Conservation (phyloP, 1,140 invertebrate genomes). For the Drosophila sturtevanti region DNA sequence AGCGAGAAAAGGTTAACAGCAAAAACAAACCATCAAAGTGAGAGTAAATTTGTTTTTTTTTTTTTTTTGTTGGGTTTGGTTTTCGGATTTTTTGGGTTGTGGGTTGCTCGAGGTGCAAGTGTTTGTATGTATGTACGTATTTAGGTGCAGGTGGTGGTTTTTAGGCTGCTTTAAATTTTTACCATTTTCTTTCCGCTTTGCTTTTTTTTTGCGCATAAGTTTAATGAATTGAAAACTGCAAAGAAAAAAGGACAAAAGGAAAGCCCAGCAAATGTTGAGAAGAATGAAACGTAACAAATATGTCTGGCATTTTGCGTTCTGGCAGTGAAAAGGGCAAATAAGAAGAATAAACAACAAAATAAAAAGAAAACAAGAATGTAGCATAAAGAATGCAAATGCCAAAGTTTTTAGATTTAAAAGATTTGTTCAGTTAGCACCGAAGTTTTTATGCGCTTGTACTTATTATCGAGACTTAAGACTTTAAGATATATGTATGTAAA, state of each 20-base stretch:
- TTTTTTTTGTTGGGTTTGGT: neutral
- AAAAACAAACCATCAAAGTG: slow-evolving; percentile 40
- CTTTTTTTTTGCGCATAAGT: slow-evolving; percentile 1
- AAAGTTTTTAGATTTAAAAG: neutral
- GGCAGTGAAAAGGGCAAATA: too few species aligned
- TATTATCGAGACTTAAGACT: too few species aligned
- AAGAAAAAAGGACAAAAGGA: neutral
- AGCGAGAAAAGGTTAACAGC: slow-evolving; percentile 41
- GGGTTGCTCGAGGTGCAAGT: neutral
- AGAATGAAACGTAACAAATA: slow-evolving; percentile 1
- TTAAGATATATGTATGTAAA: too few species aligned
- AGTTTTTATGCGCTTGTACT: neutral
- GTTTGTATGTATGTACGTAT: too few species aligned
- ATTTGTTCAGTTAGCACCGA: neutral
- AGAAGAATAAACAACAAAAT: neutral
- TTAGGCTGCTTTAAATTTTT: slow-evolving; percentile 37
- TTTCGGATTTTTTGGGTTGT: neutral
- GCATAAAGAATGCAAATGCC: slow-evolving; percentile 1
- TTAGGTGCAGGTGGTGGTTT: too few species aligned
- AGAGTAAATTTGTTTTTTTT: slow-evolving; percentile 38
- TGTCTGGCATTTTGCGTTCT: slow-evolving; percentile 10
- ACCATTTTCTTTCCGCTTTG: slow-evolving; percentile 21
- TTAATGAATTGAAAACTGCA: slow-evolving; percentile 17
- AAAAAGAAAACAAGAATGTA: neutral
- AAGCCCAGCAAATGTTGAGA: neutral